phyloP scores from a whole-genome alignment of 2,113 vertebrate species.

The Amazona guildingii region DNA sequence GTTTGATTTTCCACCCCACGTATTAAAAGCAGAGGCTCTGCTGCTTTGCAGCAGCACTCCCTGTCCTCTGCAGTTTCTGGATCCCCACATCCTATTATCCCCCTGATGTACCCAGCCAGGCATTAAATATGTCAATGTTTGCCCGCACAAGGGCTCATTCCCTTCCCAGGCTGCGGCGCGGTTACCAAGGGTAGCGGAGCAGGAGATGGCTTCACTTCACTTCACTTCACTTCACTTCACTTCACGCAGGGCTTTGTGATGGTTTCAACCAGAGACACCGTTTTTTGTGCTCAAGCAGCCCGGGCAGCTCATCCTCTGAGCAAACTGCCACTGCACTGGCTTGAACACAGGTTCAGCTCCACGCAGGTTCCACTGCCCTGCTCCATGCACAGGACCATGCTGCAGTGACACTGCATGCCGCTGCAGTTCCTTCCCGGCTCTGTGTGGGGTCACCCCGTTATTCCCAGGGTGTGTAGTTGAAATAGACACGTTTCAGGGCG shows the following conservation, averaged over 20 bases:
- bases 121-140: slow-evolving; percentile 27
- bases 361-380: background rate
- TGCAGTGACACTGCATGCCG: background rate
- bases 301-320: background rate
- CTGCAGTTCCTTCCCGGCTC: fast-evolving
- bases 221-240: background rate
- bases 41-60: background rate
- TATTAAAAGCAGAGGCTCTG: background rate
- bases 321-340: fast-evolving
- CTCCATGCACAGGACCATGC: background rate
- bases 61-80: background rate
- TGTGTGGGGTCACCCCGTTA: background rate
- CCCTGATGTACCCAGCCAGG: background rate
- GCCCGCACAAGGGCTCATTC: background rate
- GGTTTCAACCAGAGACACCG: background rate
- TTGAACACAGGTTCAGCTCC: background rate
- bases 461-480: background rate
- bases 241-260: background rate
- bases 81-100: background rate
- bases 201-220: background rate
- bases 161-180: fast-evolving
- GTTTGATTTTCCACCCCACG: slow-evolving; percentile 28
- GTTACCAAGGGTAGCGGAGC: background rate
- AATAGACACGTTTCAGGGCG: too few species aligned
- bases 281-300: background rate